Evolutionary conservation across 2,113 vertebrate species (phyloP), one percentile per base, ranked within the genome.

Genomic region (Nesogale talazaci): DNA sequence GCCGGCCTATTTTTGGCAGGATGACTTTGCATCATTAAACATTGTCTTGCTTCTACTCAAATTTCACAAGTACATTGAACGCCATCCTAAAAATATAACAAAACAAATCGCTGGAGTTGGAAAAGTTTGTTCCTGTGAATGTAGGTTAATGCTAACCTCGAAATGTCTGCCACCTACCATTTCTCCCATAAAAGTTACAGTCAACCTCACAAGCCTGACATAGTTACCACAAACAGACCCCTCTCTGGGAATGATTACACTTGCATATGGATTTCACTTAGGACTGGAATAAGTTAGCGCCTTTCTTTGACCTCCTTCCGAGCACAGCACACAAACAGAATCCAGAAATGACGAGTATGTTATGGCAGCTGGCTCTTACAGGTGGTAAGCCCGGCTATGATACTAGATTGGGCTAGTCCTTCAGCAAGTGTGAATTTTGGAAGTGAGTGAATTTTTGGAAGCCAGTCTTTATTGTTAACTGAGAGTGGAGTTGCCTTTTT

Each of bases 291-390:
- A 97, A 93, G 95, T 97, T 97, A 97, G 86, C 97, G 93, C 97
- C 97, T 98, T 96, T 97, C 96, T 97, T 92, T 97, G 97, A 97
- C 97, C 97, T 97, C 96, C 94, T 96, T 96, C 94, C 96, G 94
- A 98, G 97, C 97, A 97, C 90, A 97, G 91, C 96, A 97, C 77
- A 96, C 93, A 97, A 96, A 93, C 83, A 95, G 93, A 95, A 96
- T 97, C 97, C 97, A 98, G 97, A 96, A 97, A 97, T 93, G 98
- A 98, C 94, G 97, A 95, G 95, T 90, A 90, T 95, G 98, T 97
- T 95, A 89, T 89, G 96, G 98, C 97, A 97, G 97, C 96, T 98
- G 98, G 97, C 98, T 97, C 93, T 95, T 92, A 89, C 97, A 98
- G 97, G 97, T 98, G 98, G 96, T 97, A 97, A 97, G 97, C 92